These are phyloP conservation scores for Pseudopleuronectes americanus DNA, from an alignment of 2,797 vertebrate species.

Conservation along the genomic window DNA sequence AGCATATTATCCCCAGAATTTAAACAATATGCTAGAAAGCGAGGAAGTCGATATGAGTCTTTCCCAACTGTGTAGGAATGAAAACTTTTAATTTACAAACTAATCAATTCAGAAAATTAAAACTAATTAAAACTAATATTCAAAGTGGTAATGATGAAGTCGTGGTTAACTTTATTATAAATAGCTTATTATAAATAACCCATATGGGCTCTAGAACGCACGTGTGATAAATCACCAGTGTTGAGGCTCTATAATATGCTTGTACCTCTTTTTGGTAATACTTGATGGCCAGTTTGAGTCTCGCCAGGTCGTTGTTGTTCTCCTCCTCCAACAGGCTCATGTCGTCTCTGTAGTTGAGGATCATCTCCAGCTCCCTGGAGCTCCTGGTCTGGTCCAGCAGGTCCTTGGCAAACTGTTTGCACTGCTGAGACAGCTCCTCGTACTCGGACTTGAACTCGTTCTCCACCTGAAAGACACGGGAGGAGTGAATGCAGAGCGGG, in stretches of 20 bases:
- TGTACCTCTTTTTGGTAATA: conserved; percentile 97
- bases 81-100: too few relatives aligned
- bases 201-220: too few relatives aligned
- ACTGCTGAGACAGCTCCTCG: conserved; percentile 94
- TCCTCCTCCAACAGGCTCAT: conserved; percentile 91
- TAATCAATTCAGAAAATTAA: too few relatives aligned
- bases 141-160: too few relatives aligned
- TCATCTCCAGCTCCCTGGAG: conserved; percentile 97
- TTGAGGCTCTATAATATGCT: too few relatives aligned
- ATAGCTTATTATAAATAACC: too few relatives aligned
- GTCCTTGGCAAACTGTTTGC: conserved; percentile 98
- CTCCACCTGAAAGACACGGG: conserved; percentile 81
- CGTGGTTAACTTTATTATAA: too few relatives aligned
- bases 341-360: conserved; percentile 96
- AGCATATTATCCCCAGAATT: too few relatives aligned
- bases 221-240: not conserved
- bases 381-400: conserved; percentile 97
- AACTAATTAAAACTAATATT: too few relatives aligned
- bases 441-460: conserved; percentile 99
- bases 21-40: too few relatives aligned
- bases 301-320: conserved; percentile 91
- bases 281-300: conserved; percentile 97
- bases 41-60: too few relatives aligned
- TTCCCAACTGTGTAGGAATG: too few relatives aligned
- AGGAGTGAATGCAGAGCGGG: not conserved